A percentile compares a stretch with the other conserved stretches of the same genome.
Evolutionary conservation across 2,113 vertebrate genomes (phyloP).

Genomic region (Lophura nycthemera): DNA sequence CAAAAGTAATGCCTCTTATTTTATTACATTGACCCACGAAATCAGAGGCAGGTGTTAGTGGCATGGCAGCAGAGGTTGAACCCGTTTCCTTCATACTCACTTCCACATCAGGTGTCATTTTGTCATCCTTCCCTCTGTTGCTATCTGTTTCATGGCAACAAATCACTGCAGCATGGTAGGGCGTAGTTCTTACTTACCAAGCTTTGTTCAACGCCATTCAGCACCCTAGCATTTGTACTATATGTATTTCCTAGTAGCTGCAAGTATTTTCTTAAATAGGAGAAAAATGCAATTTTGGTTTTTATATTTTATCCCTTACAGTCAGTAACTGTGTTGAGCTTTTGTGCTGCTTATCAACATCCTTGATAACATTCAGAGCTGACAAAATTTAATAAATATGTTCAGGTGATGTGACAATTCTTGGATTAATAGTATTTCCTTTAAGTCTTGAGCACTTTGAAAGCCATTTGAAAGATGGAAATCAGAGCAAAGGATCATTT

Average conservation of each 20-base stretch:
- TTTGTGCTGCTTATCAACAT: not conserved
- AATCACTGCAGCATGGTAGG: too few relatives aligned
- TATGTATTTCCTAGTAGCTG: not conserved
- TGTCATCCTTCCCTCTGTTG: too few relatives aligned
- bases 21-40: too few relatives aligned
- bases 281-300: not conserved
- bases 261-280: not conserved
- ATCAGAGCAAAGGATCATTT: not conserved
- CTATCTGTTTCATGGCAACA: too few relatives aligned
- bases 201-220: too few relatives aligned
- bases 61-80: too few relatives aligned
- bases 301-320: not conserved
- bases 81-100: too few relatives aligned
- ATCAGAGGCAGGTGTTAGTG: too few relatives aligned
- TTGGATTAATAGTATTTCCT: not conserved
- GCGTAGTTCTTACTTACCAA: too few relatives aligned
- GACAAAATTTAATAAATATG: not conserved
- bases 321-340: not conserved
- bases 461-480: not conserved
- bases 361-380: not conserved
- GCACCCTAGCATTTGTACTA: too few relatives aligned
- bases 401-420: not conserved
- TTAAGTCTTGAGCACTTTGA: not conserved
- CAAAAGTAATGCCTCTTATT: too few relatives aligned
- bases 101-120: too few relatives aligned